Percentiles rank a stretch among this genome's conserved stretches.
phyloP scores from a whole-genome alignment of 2,888 invertebrate genomes.

The Brachylomia viminalis region DNA sequence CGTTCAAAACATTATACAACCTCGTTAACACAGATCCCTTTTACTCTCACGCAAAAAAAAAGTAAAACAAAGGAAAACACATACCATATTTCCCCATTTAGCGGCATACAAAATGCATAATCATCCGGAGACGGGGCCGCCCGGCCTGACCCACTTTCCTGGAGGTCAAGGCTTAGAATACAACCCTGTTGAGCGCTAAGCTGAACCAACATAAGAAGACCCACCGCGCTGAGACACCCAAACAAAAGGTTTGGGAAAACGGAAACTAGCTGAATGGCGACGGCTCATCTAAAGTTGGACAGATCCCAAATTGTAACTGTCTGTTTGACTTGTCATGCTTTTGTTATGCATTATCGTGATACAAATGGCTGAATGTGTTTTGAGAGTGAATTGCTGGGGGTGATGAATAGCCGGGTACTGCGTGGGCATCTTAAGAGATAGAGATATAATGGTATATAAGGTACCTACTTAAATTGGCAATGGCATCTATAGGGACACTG shows the following conservation, averaged over 20 bases:
- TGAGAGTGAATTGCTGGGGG: constrained; percentile 37
- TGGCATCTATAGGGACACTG: background rate
- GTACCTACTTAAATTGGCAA: constrained; percentile 8
- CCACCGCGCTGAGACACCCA: constrained; percentile 58
- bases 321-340: constrained; percentile 61
- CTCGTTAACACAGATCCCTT: constrained; percentile 53
- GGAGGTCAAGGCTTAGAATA: constrained; percentile 74
- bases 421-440: constrained; percentile 31
- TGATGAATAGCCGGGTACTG: constrained; percentile 49
- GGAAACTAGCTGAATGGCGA: constrained; percentile 65
- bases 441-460: constrained; percentile 9
- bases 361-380: constrained; percentile 57
- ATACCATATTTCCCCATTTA: constrained; percentile 69
- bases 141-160: constrained; percentile 73
- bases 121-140: constrained; percentile 69
- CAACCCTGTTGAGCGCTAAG: constrained; percentile 64
- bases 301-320: constrained; percentile 65
- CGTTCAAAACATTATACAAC: constrained; percentile 53
- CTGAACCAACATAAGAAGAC: constrained; percentile 64
- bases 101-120: constrained; percentile 77
- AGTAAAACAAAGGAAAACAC: constrained; percentile 57
- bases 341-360: constrained; percentile 58
- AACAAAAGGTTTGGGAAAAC: constrained; percentile 69
- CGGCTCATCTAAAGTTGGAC: constrained; percentile 68
- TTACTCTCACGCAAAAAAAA: constrained; percentile 42